phyloP scores from a whole-genome alignment of 2,113 vertebrate species.

The Tachycineta bicolor region DNA sequence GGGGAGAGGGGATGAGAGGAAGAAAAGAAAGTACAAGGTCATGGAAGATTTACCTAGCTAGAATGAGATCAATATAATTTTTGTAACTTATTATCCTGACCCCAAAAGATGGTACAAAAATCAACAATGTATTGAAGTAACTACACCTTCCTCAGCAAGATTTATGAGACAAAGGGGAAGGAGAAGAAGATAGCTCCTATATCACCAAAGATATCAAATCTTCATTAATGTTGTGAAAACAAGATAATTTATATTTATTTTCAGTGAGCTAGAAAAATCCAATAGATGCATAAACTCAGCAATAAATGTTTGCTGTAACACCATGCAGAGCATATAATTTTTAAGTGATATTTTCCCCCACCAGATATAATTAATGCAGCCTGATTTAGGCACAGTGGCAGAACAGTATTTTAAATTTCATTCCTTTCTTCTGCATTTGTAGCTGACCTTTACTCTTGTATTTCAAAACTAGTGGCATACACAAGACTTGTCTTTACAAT shows the following conservation, averaged over 20 bases:
- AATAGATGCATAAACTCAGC: background rate
- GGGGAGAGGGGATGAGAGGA: background rate
- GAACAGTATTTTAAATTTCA: background rate
- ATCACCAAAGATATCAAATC: conserved; percentile 43
- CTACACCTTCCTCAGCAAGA: conserved; percentile 66
- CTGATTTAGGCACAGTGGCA: background rate
- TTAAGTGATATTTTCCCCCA: background rate
- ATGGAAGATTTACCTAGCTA: conserved; percentile 60
- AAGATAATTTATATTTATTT: conserved; percentile 49
- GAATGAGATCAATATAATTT: conserved; percentile 70
- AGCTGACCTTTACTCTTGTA: background rate
- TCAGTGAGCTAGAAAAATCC: conserved; percentile 17
- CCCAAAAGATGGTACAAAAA: conserved; percentile 63
- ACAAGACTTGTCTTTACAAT: background rate
- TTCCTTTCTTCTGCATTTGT: background rate
- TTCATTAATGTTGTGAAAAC: conserved; percentile 46
- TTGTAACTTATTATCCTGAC: conserved; percentile 68
- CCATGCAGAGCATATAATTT: background rate
- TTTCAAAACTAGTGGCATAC: background rate
- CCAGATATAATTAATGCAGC: background rate
- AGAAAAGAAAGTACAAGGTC: conserved; percentile 63
- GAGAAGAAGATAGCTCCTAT: background rate
- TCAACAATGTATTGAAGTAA: conserved; percentile 72
- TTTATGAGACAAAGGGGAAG: conserved; percentile 63
- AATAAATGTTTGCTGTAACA: background rate